These are phyloP conservation scores for Poeciliopsis infans DNA, from an alignment of 2,797 vertebrate species.

Conservation along the genomic window DNA sequence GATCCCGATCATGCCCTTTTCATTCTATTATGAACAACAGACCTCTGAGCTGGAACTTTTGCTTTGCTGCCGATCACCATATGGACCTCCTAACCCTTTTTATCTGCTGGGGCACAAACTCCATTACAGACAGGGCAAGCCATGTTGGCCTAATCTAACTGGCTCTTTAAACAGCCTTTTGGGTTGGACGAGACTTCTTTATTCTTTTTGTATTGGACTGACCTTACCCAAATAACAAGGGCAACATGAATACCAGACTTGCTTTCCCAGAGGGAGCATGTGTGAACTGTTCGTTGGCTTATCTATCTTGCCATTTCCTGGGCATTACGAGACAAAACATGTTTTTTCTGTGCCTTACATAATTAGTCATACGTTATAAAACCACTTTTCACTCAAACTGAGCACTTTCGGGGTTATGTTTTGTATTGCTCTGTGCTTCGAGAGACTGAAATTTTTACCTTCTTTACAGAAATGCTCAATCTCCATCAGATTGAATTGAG, in stretches of 20 bases:
- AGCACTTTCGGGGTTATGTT: background rate
- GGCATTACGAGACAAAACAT: background rate
- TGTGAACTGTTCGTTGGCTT: constrained; percentile 12
- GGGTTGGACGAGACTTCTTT: constrained; percentile 27
- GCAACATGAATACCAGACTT: background rate
- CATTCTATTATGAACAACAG: constrained; percentile 48
- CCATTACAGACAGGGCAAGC: constrained; percentile 57
- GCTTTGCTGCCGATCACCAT: constrained; percentile 31
- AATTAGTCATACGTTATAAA: background rate
- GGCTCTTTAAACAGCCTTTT: constrained; percentile 54
- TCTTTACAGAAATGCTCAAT: background rate
- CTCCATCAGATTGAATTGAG: background rate
- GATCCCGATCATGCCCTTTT: constrained; percentile 41
- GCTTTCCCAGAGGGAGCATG: background rate
- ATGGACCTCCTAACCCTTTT: constrained; percentile 33
- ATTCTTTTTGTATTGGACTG: constrained; percentile 18
- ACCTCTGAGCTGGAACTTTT: constrained; percentile 32
- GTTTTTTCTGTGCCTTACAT: background rate
- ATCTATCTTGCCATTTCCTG: background rate
- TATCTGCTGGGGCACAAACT: constrained; percentile 56
- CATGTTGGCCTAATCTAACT: constrained; percentile 47
- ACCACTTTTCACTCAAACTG: background rate
- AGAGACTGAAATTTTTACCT: background rate
- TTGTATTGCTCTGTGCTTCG: background rate
- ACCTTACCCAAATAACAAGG: constrained; percentile 32